phyloP scores from a whole-genome alignment of 1,140 invertebrate species.

The Caerostris extrusa region DNA sequence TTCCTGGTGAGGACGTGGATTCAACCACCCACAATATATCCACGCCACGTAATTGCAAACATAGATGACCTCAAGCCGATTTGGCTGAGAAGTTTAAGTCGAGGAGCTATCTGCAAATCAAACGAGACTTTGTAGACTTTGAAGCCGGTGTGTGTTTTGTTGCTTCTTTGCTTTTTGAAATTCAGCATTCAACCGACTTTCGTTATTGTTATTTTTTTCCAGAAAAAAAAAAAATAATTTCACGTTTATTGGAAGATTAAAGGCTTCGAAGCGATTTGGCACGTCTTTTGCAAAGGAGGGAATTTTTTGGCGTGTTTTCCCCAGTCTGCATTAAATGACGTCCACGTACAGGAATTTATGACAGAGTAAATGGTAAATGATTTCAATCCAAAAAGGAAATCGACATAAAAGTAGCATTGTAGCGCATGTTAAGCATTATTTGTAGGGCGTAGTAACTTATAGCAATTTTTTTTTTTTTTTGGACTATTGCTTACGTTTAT shows the following conservation, averaged over 20 bases:
- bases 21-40: constrained; percentile 61
- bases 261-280: constrained; percentile 7
- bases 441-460: background rate
- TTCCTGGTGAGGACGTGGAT: constrained; percentile 63
- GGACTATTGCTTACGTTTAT: background rate
- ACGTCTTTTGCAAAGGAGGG: background rate
- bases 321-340: background rate
- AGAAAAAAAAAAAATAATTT: background rate
- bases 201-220: background rate
- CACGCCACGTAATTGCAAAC: constrained; percentile 34
- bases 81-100: background rate
- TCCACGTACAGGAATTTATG: background rate
- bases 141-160: background rate
- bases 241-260: constrained; percentile 19
- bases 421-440: background rate
- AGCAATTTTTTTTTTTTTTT: background rate
- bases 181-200: background rate
- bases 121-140: background rate
- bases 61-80: constrained; percentile 35
- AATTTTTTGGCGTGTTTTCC: background rate
- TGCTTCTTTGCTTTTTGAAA: background rate
- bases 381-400: background rate
- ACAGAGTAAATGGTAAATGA: background rate
- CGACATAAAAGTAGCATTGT: background rate
- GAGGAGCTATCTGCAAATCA: constrained; percentile 12